These are phyloP conservation scores for Acrossocheilus fasciatus DNA, from an alignment of 2,797 vertebrate genomes.

Conservation along the genomic window DNA sequence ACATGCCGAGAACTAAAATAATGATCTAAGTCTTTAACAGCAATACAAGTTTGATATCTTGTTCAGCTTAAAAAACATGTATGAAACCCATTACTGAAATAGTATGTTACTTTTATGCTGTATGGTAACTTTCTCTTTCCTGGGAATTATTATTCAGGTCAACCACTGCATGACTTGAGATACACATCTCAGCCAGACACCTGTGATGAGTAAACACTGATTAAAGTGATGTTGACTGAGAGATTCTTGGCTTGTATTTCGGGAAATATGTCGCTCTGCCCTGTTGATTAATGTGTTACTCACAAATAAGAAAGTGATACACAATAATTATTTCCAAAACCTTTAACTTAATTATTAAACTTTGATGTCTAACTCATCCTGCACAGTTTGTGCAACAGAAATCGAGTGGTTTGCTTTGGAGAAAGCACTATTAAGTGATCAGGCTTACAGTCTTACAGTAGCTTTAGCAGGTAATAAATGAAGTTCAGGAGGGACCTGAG, in stretches of 20 bases:
- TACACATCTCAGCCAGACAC: neutral
- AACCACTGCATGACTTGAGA: neutral
- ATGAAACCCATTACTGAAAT: neutral
- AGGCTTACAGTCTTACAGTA: neutral
- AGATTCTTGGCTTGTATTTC: slow-evolving; percentile 62
- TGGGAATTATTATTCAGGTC: neutral
- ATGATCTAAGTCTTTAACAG: neutral
- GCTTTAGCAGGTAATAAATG: neutral
- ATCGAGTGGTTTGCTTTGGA: neutral
- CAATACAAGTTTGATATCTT: neutral
- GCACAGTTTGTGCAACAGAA: neutral
- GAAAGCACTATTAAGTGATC: neutral
- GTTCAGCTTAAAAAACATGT: too few species aligned
- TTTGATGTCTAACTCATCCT: slow-evolving; percentile 42
- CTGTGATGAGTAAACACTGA: slow-evolving; percentile 61
- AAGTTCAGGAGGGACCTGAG: neutral
- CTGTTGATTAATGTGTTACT: slow-evolving; percentile 55
- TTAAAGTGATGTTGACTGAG: slow-evolving; percentile 58
- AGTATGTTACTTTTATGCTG: neutral
- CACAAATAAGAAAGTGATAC: slow-evolving; percentile 47
- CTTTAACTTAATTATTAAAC: slow-evolving; percentile 35
- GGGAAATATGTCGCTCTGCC: slow-evolving; percentile 56
- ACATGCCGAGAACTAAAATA: too few species aligned
- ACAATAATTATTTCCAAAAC: slow-evolving; percentile 57
- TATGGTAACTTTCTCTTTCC: neutral